Conservation (phyloP, 2,113 vertebrate species). For the Pionites leucogaster region DNA sequence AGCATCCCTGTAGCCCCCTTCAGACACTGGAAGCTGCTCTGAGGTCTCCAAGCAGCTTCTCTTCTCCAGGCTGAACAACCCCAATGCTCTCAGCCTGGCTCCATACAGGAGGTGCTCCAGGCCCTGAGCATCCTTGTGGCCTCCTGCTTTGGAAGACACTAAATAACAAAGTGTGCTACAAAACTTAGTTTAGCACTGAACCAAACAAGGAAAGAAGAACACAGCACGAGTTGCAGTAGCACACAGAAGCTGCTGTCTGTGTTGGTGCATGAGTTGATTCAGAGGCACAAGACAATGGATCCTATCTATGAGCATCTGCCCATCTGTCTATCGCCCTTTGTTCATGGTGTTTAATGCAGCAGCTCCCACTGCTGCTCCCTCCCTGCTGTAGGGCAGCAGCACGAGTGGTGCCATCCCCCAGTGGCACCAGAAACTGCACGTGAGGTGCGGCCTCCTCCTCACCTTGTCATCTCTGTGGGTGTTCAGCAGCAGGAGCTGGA, state of each 20-base stretch:
- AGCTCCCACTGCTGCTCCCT: neutral
- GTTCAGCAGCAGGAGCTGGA: neutral
- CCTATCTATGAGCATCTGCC: neutral
- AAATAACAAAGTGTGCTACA: accelerated
- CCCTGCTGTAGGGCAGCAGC: neutral
- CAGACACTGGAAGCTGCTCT: neutral
- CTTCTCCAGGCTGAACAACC: neutral
- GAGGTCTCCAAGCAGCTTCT: neutral
- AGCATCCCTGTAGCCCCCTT: too few species aligned
- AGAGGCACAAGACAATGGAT: neutral
- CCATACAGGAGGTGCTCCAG: neutral
- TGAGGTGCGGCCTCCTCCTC: neutral
- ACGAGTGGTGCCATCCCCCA: neutral
- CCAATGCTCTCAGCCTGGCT: neutral
- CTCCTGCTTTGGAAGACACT: neutral
- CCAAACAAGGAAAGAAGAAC: neutral
- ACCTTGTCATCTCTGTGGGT: neutral
- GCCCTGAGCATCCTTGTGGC: neutral
- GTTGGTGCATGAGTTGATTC: neutral
- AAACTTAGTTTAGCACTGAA: neutral
- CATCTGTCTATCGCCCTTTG: neutral
- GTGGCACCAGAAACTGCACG: neutral
- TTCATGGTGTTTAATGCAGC: neutral
- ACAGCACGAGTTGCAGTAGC: neutral
- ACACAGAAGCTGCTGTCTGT: neutral